Percentiles rank a stretch among this genome's conserved stretches.
Conservation (phyloP, 2,888 invertebrate genomes). For the Hyposoter dolosus region DNA sequence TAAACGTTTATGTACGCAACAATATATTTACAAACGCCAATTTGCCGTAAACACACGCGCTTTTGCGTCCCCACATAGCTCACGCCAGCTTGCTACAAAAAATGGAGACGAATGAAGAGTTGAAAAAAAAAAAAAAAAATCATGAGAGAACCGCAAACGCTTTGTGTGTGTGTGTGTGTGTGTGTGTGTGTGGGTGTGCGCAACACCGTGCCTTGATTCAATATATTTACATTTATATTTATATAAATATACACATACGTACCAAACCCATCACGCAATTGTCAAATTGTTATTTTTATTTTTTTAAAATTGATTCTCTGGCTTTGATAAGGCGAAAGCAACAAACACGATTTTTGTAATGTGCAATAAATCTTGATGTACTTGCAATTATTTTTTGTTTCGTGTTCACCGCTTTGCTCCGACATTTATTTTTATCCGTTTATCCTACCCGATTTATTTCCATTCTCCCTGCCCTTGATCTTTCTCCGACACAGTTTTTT, state of each 20-base stretch:
- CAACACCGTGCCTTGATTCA: slow-evolving; percentile 64
- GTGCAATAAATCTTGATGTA: slow-evolving; percentile 71
- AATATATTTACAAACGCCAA: slow-evolving; percentile 6
- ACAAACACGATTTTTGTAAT: slow-evolving; percentile 55
- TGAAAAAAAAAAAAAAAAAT: slow-evolving; percentile 48
- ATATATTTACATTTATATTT: background rate
- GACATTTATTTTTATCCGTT: slow-evolving; percentile 42
- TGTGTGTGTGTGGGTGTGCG: slow-evolving; percentile 48
- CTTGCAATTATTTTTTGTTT: slow-evolving; percentile 66
- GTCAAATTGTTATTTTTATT: slow-evolving; percentile 27
- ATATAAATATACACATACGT: slow-evolving; percentile 3
- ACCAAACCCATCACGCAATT: slow-evolving; percentile 43
- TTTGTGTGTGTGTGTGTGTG: slow-evolving; percentile 57
- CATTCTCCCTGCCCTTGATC: background rate
- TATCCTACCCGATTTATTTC: slow-evolving; percentile 42
- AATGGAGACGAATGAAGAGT: slow-evolving; percentile 8
- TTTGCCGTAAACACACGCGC: slow-evolving; percentile 44
- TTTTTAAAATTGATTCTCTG: slow-evolving; percentile 1
- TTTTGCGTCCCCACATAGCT: slow-evolving; percentile 55
- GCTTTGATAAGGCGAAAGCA: background rate
- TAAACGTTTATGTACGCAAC: slow-evolving; percentile 41
- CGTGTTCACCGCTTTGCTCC: slow-evolving; percentile 66
- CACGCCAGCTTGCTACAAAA: slow-evolving; percentile 68
- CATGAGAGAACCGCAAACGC: slow-evolving; percentile 50
- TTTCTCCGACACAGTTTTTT: background rate